Evolutionary conservation across 2,888 invertebrate species (phyloP).

Genomic region (Iphiclides podalirius): DNA sequence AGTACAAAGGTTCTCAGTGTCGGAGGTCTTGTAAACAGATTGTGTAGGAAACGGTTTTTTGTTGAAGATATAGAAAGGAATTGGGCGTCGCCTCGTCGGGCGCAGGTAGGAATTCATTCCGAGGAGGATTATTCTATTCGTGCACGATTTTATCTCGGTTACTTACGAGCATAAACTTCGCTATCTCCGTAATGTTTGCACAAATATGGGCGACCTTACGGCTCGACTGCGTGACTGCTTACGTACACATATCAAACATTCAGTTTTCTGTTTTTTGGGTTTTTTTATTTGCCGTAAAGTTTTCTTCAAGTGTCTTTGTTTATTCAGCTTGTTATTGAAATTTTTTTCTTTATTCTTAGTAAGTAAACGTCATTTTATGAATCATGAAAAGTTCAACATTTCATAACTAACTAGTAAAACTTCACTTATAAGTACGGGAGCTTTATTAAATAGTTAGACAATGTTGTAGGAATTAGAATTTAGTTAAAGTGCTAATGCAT

Average conservation of each 20-base stretch:
- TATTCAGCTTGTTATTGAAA: no score
- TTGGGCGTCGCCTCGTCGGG: constrained; percentile 50
- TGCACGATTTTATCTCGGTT: constrained; percentile 55
- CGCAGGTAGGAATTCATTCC: constrained; percentile 57
- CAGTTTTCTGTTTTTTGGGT: constrained; percentile 14
- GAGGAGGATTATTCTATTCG: constrained; percentile 38
- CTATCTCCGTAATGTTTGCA: constrained; percentile 68
- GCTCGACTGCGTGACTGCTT: constrained; percentile 56
- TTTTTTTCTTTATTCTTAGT: no score
- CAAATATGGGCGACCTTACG: constrained; percentile 61
- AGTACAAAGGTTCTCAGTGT: constrained; percentile 63
- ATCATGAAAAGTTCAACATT: no score
- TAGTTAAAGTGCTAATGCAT: no score
- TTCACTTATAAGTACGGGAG: no score
- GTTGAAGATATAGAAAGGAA: constrained; percentile 40
- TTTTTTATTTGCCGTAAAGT: not conserved
- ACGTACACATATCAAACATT: constrained; percentile 35
- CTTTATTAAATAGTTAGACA: no score
- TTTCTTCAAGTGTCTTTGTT: no score
- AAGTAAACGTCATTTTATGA: no score
- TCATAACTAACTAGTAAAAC: no score
- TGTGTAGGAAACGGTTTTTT: constrained; percentile 72
- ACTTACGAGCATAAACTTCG: constrained; percentile 59
- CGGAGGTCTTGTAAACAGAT: constrained; percentile 76
- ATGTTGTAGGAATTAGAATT: no score